Evolutionary conservation across 2,113 vertebrate genomes (phyloP).

Genomic region (Pterocles burchelli): DNA sequence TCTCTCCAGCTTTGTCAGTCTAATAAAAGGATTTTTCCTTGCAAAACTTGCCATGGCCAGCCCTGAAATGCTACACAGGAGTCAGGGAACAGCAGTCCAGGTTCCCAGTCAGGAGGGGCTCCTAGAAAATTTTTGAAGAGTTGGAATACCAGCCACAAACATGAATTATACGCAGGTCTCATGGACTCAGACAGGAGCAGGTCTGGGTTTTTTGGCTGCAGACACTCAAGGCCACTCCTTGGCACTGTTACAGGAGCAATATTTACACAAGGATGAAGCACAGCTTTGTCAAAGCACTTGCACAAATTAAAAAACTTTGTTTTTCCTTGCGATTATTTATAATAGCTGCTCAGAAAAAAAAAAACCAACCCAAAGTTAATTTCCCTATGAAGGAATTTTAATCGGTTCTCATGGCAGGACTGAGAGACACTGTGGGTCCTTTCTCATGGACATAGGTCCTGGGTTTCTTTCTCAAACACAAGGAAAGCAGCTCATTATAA

Average conservation of each 20-base stretch:
- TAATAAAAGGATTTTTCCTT: neutral
- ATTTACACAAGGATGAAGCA: slow-evolving; percentile 41
- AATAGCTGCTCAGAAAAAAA: neutral
- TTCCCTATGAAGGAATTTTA: slow-evolving; percentile 16
- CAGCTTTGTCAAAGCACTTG: slow-evolving; percentile 21
- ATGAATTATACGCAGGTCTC: neutral
- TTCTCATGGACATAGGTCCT: neutral
- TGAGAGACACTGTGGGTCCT: neutral
- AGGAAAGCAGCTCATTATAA: neutral
- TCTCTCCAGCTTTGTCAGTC: neutral
- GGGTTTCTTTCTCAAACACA: neutral
- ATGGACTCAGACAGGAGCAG: neutral
- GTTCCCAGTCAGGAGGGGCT: neutral
- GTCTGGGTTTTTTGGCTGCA: neutral
- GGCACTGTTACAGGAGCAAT: slow-evolving; percentile 46
- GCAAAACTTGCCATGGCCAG: neutral
- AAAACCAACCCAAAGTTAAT: neutral
- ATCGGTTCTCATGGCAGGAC: neutral
- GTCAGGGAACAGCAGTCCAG: neutral
- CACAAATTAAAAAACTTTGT: slow-evolving; percentile 38
- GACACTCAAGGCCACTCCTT: slow-evolving; percentile 34
- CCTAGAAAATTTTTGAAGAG: neutral
- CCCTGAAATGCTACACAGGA: neutral
- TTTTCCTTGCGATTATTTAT: slow-evolving; percentile 46
- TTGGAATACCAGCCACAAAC: neutral